Conservation (phyloP, 2,113 vertebrate genomes). For the Cranoglanis bouderius region DNA sequence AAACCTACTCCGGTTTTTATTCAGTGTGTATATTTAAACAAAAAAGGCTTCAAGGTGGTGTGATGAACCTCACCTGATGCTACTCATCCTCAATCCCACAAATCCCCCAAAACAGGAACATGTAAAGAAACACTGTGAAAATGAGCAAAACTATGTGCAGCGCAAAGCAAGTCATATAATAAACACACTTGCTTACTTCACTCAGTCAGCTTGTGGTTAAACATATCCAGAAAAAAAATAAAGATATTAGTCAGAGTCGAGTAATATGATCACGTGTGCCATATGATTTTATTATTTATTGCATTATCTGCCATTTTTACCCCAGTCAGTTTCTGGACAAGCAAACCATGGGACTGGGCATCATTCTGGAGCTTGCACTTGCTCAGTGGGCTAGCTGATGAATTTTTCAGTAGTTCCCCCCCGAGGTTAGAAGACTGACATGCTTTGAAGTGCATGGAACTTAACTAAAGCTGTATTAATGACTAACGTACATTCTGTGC, state of each 20-base stretch:
- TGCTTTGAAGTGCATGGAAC: neutral
- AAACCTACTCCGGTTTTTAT: neutral
- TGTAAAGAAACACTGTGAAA: neutral
- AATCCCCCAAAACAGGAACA: no score
- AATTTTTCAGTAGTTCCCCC: neutral
- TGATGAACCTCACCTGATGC: neutral
- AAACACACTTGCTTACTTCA: neutral
- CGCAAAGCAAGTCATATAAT: neutral
- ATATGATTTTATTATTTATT: neutral
- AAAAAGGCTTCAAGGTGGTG: neutral
- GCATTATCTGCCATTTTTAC: neutral
- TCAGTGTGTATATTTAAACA: neutral
- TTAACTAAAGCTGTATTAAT: neutral
- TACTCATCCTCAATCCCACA: neutral
- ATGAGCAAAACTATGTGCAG: neutral
- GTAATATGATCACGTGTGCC: neutral
- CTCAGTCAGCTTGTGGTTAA: neutral
- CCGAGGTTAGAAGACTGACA: neutral
- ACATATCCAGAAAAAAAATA: neutral
- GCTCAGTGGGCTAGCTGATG: neutral
- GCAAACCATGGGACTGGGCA: neutral
- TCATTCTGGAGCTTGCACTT: neutral
- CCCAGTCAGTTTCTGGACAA: neutral
- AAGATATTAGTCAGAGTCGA: neutral
- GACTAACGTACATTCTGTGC: neutral